Evolutionary conservation across 23 tunicate species (phyloP).

Genomic region (Pegea sp.): DNA sequence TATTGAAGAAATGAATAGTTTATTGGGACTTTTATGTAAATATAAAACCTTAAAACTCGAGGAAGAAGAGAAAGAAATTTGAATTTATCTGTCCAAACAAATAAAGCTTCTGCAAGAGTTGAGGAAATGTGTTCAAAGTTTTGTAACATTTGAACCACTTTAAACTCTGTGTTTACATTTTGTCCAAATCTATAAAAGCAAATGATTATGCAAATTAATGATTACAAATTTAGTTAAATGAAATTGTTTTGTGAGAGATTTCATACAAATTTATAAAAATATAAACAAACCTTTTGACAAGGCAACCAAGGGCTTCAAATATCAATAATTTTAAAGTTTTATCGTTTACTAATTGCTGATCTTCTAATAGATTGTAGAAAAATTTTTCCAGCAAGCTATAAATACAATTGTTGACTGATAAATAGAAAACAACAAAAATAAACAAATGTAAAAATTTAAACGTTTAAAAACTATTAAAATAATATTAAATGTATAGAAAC

Average conservation of each 20-base stretch:
- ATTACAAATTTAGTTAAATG: too few species aligned
- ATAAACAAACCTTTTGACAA: conserved; percentile 39
- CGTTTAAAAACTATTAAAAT: too few species aligned
- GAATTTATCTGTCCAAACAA: conserved; percentile 32
- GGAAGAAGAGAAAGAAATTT: conserved; percentile 10
- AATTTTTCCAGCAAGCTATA: too few species aligned
- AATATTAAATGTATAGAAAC: too few species aligned
- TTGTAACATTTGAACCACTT: conserved; percentile 61
- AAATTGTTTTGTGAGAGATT: too few species aligned
- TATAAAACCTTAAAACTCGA: not conserved
- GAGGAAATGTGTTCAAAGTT: conserved; percentile 46
- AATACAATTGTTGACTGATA: too few species aligned
- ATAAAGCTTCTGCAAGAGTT: conserved; percentile 58
- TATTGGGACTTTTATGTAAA: not conserved
- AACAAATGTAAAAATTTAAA: too few species aligned
- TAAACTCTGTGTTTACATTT: conserved; percentile 30
- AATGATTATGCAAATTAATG: not conserved
- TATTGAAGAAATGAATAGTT: not conserved
- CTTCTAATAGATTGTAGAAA: too few species aligned
- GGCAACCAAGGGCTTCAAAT: conserved; percentile 60
- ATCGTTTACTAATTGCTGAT: conserved; percentile 21
- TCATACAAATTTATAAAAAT: not conserved
- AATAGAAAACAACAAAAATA: too few species aligned
- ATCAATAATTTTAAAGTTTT: conserved; percentile 21
- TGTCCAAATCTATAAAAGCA: conserved; percentile 29